A percentile compares a stretch with the other conserved stretches of the same genome.
Conservation (phyloP, 2,888 invertebrate species). For the Galeruca laticollis region DNA sequence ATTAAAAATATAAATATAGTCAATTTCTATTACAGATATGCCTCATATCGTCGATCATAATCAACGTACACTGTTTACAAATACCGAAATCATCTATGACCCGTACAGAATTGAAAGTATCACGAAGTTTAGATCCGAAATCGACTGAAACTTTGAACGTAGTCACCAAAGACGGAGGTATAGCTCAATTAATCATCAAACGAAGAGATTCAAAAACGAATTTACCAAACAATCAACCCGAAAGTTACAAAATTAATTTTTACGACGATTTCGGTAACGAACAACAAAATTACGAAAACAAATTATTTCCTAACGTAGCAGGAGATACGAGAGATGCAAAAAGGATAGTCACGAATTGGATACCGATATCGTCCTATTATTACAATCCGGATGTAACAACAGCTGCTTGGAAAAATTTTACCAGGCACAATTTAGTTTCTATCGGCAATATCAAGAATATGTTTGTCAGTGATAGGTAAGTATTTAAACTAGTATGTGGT, state of each 20-base stretch:
- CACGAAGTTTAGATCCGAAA: slow-evolving; percentile 81
- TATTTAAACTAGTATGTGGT: no score
- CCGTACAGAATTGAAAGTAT: slow-evolving; percentile 81
- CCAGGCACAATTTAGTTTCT: slow-evolving; percentile 47
- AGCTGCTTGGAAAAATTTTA: slow-evolving; percentile 59
- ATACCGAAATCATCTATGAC: slow-evolving; percentile 70
- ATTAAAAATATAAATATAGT: no score
- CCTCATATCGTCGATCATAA: not conserved
- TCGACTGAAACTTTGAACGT: slow-evolving; percentile 83
- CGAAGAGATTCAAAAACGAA: slow-evolving; percentile 72
- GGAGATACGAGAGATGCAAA: slow-evolving; percentile 22
- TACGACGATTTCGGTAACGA: slow-evolving; percentile 26
- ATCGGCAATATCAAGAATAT: slow-evolving; percentile 57
- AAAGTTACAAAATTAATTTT: slow-evolving; percentile 24
- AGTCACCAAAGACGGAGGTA: slow-evolving; percentile 79
- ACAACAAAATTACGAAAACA: slow-evolving; percentile 31
- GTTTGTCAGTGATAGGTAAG: slow-evolving; percentile 62
- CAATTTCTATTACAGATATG: slow-evolving; percentile 1
- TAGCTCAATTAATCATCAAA: slow-evolving; percentile 83
- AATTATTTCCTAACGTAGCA: slow-evolving; percentile 5
- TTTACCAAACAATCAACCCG: slow-evolving; percentile 50
- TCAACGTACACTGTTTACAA: slow-evolving; percentile 49
- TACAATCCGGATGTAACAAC: slow-evolving; percentile 60
- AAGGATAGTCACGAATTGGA: slow-evolving; percentile 64
- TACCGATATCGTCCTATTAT: slow-evolving; percentile 62